Evolutionary conservation across 2,797 vertebrate species (phyloP).

Genomic region (Cetoscarus ocellatus): DNA sequence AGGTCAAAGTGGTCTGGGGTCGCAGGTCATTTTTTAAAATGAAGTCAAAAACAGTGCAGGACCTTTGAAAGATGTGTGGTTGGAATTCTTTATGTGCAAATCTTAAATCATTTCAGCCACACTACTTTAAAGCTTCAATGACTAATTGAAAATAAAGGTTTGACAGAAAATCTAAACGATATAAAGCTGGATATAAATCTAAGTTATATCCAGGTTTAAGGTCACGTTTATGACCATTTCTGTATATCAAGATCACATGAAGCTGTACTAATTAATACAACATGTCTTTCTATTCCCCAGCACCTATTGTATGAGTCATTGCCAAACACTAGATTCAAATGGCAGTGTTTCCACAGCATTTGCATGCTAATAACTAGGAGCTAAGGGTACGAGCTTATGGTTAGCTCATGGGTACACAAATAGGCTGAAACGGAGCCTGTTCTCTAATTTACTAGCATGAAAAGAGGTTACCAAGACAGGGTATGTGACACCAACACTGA

Average conservation of each 20-base stretch:
- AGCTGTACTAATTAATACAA: not conserved
- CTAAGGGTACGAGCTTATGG: not conserved
- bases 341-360: not conserved
- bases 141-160: no score
- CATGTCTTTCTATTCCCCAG: not conserved
- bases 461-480: not conserved
- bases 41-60: no score
- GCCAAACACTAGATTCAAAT: no score
- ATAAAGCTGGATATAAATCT: no score
- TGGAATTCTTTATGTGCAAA: not conserved
- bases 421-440: not conserved
- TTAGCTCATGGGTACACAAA: not conserved
- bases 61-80: not conserved
- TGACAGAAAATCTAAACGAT: no score
- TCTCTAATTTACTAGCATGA: not conserved
- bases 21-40: no score
- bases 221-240: not conserved
- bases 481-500: not conserved
- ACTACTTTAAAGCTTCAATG: not conserved
- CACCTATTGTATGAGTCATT: not conserved
- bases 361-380: not conserved
- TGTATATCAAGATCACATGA: not conserved
- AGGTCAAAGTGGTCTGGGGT: no score
- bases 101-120: not conserved
- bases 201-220: slow-evolving; percentile 3